Base-by-base conservation (phyloP, 2,797 vertebrate species). In the Chrysocyon brachyurus region DNA sequence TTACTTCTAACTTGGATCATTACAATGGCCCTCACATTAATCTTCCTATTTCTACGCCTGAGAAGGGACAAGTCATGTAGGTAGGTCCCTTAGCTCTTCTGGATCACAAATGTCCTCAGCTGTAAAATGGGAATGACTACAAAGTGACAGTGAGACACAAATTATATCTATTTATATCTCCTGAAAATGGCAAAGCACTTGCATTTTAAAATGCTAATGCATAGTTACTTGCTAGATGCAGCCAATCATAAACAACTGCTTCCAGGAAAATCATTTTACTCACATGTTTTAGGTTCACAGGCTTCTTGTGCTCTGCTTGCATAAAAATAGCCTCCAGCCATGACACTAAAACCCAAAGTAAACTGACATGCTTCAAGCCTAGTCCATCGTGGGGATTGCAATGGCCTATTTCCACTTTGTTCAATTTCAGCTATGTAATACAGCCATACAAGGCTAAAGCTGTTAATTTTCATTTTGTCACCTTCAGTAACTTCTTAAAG, bases 391-490 rank as follows among this genome's bases (percentile, higher is more conserved):
- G 46, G 33, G 19, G 49, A 57, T 57, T 84, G 26, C 46, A 87
- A n/a, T 68, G 15, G 1, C 6, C 26, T 52, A 72, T 91, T 86
- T 87, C 82, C 79, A 24, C 28, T 83, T 92, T 63, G 72, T 40
- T 57, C 83, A 87, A 6, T 88, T 84, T 64, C 59, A 89, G 36
- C 24, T 21, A 10, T 46, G 11, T 68, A 54, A 72, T 36, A 49
- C 0, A 81, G 56, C 28, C 26, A 82, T n/a, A 87, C 1, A 81
- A 3, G 28, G 9, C 14, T 33, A 97, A 92, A 82, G 59, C 6
- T 63, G 26, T 97, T 97, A 49, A 82, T 96, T 97, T 90, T 92
- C 61, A 87, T 83, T 84, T 78, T 96, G 73, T 91, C 75, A 78
- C 40, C 56, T 90, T 90, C 64, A 78, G 54, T 94, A 85, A 95